Percentiles rank a stretch among this genome's conserved stretches.
Evolutionary conservation across 2,797 vertebrate species (phyloP).

Genomic region (Bradypodion pumilum): DNA sequence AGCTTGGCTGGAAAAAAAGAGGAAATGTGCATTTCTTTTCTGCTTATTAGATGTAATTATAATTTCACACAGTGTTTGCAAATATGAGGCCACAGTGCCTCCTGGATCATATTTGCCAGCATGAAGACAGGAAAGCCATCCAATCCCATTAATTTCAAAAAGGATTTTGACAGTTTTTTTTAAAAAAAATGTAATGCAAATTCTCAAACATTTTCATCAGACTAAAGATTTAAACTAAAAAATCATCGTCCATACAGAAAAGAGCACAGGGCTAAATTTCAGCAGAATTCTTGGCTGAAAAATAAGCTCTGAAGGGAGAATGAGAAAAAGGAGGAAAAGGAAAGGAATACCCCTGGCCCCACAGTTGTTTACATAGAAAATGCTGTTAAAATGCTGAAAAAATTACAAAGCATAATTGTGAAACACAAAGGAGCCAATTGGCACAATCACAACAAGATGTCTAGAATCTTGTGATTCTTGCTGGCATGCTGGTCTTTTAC

Average conservation of each 20-base stretch:
- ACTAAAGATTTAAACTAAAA: conserved; percentile 31
- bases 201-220: conserved; percentile 50
- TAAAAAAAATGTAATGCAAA: conserved; percentile 38
- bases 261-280: background rate
- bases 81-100: conserved; percentile 49
- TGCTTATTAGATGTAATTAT: conserved; percentile 59
- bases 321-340: rapidly evolving
- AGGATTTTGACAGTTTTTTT: conserved; percentile 46
- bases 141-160: conserved; percentile 63
- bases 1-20: conserved; percentile 54
- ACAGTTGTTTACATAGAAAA: background rate
- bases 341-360: background rate
- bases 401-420: background rate
- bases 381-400: background rate
- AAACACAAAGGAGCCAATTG: background rate
- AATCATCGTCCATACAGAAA: background rate
- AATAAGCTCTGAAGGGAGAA: background rate
- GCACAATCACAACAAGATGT: background rate
- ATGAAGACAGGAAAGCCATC: conserved; percentile 51
- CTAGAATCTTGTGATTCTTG: background rate
- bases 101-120: conserved; percentile 54
- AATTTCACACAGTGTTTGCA: conserved; percentile 63
- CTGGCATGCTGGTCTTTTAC: background rate
- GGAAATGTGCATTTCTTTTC: conserved; percentile 47
- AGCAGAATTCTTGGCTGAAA: background rate